Evolutionary conservation across 1,140 invertebrate species (phyloP), one percentile per base, ranked within the genome.

Genomic region (Cyclina sinensis): DNA sequence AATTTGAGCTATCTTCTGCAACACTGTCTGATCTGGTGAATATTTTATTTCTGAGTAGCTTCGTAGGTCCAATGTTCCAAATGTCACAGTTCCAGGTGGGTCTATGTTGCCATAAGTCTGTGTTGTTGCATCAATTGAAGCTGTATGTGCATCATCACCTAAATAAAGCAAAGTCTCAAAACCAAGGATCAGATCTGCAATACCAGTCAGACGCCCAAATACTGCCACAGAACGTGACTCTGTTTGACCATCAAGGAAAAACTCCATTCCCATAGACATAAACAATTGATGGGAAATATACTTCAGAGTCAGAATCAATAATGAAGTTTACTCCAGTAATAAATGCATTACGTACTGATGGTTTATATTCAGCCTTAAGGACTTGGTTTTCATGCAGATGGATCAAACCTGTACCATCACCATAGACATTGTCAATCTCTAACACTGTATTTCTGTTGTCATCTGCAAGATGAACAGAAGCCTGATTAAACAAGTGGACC

Each of bases 291-390:
- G 93, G 92, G n/a, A 93, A 51, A 48, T 92, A 86, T 1, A 93
- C 54, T 88, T 94, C 93, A 48, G 78, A 91, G 37, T 86, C 88
- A n/a, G 92, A 73, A 83, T 93, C 91, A 2, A 92, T 84, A 35
- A 92, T 90, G 65, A 94, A 92, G 81, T 94, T 94, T n/a, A 93
- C 90, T 54, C 91, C 91, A n/a, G 91, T 89, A 11, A 90, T 88
- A 46, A 93, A 91, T 12, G 91, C 92, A 65, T 92, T 91, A 30
- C 91, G 83, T 7, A 84, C 84, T 27, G 90, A 87, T 37, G 92
- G 87, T 46, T 91, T 86, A 74, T 92, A 92, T 79, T 94, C 93
- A 21, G 88, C 81, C 32, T 90, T 84, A 35, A 91, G 78, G 16
- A 87, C 87, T 86, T 94, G 93, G 12, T 90, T 90, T 5, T 62